phyloP scores from a whole-genome alignment of 2,113 vertebrate species.

The Alces alces region DNA sequence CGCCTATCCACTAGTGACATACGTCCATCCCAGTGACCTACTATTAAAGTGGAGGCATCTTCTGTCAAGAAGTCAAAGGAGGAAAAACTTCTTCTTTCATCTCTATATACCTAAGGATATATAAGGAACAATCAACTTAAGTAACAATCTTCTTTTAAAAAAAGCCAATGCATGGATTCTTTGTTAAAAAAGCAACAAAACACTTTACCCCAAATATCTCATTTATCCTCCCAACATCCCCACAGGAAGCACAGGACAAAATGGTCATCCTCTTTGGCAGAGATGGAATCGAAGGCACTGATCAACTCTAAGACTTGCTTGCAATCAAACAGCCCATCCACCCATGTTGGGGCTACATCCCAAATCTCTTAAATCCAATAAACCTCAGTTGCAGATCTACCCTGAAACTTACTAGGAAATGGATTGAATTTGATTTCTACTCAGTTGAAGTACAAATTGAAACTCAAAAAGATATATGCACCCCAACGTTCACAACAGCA shows the following conservation, averaged over 20 bases:
- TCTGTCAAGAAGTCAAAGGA: slow-evolving; percentile 89
- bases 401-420: neutral
- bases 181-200: neutral
- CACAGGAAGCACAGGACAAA: neutral
- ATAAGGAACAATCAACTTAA: neutral
- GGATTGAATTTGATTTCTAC: neutral
- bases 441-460: neutral
- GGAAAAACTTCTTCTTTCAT: slow-evolving; percentile 73
- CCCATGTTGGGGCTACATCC: neutral
- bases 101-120: slow-evolving; percentile 83
- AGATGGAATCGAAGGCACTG: neutral
- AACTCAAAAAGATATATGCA: neutral
- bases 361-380: neutral
- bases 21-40: slow-evolving; percentile 79
- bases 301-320: neutral
- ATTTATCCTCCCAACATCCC: neutral
- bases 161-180: neutral
- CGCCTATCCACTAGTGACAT: slow-evolving; percentile 87
- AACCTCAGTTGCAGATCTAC: neutral
- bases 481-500: neutral
- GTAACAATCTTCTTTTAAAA: neutral
- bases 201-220: neutral
- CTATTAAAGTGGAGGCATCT: slow-evolving; percentile 79
- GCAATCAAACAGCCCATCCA: neutral
- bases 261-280: neutral